Evolutionary conservation across 2,797 vertebrate species (phyloP), one percentile per base, ranked within the genome.

Genomic region (Eutrigla gurnardus): DNA sequence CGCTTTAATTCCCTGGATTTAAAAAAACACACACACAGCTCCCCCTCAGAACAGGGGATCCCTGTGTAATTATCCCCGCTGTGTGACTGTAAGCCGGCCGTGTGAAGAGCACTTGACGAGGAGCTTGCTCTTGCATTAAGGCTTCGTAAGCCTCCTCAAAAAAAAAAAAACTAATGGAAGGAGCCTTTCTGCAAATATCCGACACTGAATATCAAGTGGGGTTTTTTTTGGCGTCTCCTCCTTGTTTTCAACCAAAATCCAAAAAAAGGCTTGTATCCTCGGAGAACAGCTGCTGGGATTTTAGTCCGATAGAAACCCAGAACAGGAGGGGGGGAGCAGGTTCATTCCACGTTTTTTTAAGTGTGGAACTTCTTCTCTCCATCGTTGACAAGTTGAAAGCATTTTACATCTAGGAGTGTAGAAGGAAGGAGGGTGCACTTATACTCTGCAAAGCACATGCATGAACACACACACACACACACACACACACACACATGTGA

Each of bases 91-190:
- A 85, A 81, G 71, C 86, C 86, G 79, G 82, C 84, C 68, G 45
- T 86, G 86, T 88, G 89, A 83, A 59, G 86, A 88, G 90, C 87
- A 75, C 88, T 89, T 87, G 86, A 92, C 74, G 70, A 75, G 83
- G 52, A 89, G 86, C 81, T 65, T 25, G 66, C 88, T 87, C 49
- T 17, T 12, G 73, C 75, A 81, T 85, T 87, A 87, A 93, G 81
- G 87, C 87, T 53, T 33, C 72, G 67, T 82, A 77, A 88, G 83
- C 80, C 80, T 82, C 75, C 82, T 88, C 78, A 25, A 25, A 25
- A 25, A 76, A 70, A 50, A 65, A 63, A 63, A 69, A 83, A 70
- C 85, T 83, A 83, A 86, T 77, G 66, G 75, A 49, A 62, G 67
- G 67, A 72, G 32, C 52, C 45, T 65, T 83, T 50, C 42, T 61